These are phyloP conservation scores for Poeciliopsis gracilis DNA, from an alignment of 2,797 vertebrate species.

Conservation along the genomic window DNA sequence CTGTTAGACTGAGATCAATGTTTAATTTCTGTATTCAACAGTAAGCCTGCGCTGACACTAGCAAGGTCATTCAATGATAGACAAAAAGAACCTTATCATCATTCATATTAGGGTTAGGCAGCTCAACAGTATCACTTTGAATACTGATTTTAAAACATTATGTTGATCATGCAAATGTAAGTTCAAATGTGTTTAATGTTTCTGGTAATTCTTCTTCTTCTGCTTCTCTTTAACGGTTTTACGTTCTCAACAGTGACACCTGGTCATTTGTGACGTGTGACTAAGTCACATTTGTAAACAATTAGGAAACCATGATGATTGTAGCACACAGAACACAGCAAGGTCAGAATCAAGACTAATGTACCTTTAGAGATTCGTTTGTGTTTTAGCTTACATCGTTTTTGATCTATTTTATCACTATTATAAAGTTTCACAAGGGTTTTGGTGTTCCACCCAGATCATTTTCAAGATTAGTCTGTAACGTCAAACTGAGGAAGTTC, in stretches of 20 bases:
- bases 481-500: no score
- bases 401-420: neutral
- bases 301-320: neutral
- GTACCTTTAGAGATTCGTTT: neutral
- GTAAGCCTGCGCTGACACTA: conserved; percentile 5
- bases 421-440: neutral
- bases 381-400: neutral
- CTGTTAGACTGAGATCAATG: conserved; percentile 45
- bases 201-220: neutral
- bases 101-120: neutral
- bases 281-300: neutral
- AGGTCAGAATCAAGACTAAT: neutral
- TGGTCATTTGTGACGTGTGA: neutral
- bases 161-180: neutral
- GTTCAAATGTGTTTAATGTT: neutral
- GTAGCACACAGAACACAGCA: neutral
- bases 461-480: neutral
- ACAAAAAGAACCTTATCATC: conserved; percentile 4
- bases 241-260: neutral
- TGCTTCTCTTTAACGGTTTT: neutral
- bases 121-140: neutral
- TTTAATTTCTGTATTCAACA: conserved; percentile 38
- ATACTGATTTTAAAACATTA: neutral
- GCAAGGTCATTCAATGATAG: conserved; percentile 25
- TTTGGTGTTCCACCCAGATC: neutral